Evolutionary conservation across 2,113 vertebrate genomes (phyloP).

Genomic region (Pantherophis guttatus): DNA sequence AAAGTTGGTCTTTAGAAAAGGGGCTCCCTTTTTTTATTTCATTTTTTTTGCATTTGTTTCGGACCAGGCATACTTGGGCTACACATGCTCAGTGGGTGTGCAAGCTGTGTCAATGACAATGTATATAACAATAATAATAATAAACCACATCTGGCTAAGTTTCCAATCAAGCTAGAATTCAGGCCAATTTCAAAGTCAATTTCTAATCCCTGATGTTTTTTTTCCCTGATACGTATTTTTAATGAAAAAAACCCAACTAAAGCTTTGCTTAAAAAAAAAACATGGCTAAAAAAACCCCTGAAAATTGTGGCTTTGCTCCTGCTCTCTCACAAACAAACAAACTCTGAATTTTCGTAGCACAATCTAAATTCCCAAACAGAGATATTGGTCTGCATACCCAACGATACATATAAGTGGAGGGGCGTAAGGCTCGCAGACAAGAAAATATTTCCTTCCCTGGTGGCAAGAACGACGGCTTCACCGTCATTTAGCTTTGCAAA

Average conservation of each 20-base stretch:
- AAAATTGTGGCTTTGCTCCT: not conserved
- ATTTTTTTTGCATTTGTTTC: not conserved
- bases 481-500: not conserved
- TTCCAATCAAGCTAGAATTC: not conserved
- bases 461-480: accelerated
- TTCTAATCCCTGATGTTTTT: not conserved
- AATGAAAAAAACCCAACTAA: not conserved
- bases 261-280: not conserved
- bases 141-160: no score
- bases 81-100: accelerated
- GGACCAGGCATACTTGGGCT: not conserved
- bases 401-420: not conserved
- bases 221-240: not conserved
- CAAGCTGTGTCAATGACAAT: not conserved
- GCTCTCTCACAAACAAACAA: not conserved
- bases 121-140: no score
- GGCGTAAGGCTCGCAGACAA: not conserved
- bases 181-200: not conserved
- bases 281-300: not conserved
- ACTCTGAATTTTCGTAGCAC: not conserved
- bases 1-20: not conserved
- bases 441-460: not conserved
- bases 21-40: not conserved
- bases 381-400: not conserved
- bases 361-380: not conserved